A percentile compares a stretch with the other conserved stretches of the same genome.
phyloP scores from a whole-genome alignment of 37 sponge, comb jelly and placozoan genomes.

The Aplysina aerophoba region DNA sequence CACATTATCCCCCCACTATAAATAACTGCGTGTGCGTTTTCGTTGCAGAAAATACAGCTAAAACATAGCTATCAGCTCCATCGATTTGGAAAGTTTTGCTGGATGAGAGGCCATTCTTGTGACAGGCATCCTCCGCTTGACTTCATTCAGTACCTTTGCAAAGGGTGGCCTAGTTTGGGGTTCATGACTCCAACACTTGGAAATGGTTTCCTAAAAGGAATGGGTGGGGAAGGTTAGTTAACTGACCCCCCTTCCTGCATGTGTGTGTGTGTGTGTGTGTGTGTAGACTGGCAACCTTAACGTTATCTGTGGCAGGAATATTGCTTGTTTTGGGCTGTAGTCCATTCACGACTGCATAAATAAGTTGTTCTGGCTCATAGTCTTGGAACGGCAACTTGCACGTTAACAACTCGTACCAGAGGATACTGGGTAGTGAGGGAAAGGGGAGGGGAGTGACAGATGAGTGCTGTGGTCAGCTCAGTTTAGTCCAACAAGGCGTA shows the following conservation, averaged over 20 bases:
- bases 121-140: slow-evolving; percentile 38
- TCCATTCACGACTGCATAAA: slow-evolving; percentile 60
- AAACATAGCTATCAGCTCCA: not conserved
- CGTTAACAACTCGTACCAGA: slow-evolving; percentile 86
- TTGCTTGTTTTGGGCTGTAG: not conserved
- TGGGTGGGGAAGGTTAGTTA: not conserved
- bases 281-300: not conserved
- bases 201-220: slow-evolving; percentile 31
- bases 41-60: too few relatives aligned
- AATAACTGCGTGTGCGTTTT: too few relatives aligned
- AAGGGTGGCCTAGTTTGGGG: not conserved
- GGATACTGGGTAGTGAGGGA: slow-evolving; percentile 46
- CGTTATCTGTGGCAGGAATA: not conserved
- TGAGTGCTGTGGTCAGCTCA: not conserved
- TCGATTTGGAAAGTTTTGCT: slow-evolving; percentile 27
- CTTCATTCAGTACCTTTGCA: not conserved
- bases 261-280: slow-evolving; percentile 15
- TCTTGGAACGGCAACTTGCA: slow-evolving; percentile 73
- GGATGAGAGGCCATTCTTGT: slow-evolving; percentile 25
- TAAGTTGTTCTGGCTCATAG: slow-evolving; percentile 44
- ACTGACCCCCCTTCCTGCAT: not conserved
- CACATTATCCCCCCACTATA: too few relatives aligned
- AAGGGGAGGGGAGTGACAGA: not conserved
- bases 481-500: too few relatives aligned
- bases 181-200: slow-evolving; percentile 6